Evolutionary conservation across 2,888 invertebrate genomes (phyloP).

Genomic region (Rapana venosa): DNA sequence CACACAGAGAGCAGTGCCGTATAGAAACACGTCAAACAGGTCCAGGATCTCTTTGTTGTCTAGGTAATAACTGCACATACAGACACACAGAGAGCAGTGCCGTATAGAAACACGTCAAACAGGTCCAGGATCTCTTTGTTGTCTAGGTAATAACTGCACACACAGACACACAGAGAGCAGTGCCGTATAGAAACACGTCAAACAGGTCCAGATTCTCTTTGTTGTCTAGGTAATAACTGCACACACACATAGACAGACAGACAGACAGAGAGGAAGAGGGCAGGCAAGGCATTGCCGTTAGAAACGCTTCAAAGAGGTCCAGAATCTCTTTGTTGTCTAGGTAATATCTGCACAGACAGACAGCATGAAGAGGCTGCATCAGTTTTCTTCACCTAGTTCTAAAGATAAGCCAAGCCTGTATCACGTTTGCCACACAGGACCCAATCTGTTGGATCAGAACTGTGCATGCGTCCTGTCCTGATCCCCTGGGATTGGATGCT

Average conservation of each 20-base stretch:
- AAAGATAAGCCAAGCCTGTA: too few species aligned
- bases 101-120: constrained; percentile 11
- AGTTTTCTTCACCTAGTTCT: too few species aligned
- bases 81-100: neutral
- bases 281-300: neutral
- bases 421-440: too few species aligned
- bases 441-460: too few species aligned
- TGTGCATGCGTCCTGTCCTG: too few species aligned
- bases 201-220: constrained; percentile 30
- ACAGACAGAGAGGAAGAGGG: neutral
- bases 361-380: too few species aligned
- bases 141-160: constrained; percentile 24
- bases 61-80: neutral
- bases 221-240: constrained; percentile 36
- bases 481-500: too few species aligned
- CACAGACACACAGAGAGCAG: neutral
- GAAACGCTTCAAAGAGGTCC: neutral
- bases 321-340: constrained; percentile 19
- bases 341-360: neutral
- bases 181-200: neutral
- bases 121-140: constrained; percentile 24
- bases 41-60: neutral
- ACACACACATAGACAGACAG: too few species aligned
- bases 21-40: neutral
- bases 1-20: neutral